Evolutionary conservation across 2,797 vertebrate genomes (phyloP), one percentile per base, ranked within the genome.

Genomic region (Scolopax rusticola): DNA sequence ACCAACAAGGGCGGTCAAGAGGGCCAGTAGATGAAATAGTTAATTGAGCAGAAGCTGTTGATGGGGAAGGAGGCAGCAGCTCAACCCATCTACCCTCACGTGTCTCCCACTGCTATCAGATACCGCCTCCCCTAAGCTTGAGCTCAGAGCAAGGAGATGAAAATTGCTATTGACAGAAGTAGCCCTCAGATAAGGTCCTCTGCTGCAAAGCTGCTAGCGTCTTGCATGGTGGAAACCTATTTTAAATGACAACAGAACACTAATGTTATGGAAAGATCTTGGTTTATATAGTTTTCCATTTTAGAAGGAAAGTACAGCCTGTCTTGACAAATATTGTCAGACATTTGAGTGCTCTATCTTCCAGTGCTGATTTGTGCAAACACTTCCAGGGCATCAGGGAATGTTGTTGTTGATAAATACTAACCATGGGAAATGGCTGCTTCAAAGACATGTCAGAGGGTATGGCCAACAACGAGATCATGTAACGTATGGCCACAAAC

Each of bases 151-250:
- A 5, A 60, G 28, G 82, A 86, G 87, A 92, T 3, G 5, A 7
- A 69, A 95, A 96, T 88, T 43, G 40, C 95, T 90, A 88, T 90
- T 82, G 95, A 90, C 94, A 95, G 36, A 16, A 90, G 63, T 9
- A 13, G 76, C 85, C 94, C 0, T 63, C 91, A 91, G 85, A 60
- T 91, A 93, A 67, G 43, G 80, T 84, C 89, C 87, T 96, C 87
- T 95, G 82, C 94, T 93, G 92, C 89, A 88, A 61, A 63, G 87
- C 95, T 94, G 93, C 95, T 64, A 50, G 15, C 36, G 1, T 33
- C 92, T 61, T 76, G 45, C 54, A 4, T 38, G 87, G 36, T 95
- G 83, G 36, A 77, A 86, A 90, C 51, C 86, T 70, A 38, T 54
- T 87, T 79, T 47, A 87, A 83, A 85, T 68, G 70, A 71, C 83